phyloP scores from a whole-genome alignment of 37 sponge, comb jelly and placozoan species.

The Cladorhizidae sp. region DNA sequence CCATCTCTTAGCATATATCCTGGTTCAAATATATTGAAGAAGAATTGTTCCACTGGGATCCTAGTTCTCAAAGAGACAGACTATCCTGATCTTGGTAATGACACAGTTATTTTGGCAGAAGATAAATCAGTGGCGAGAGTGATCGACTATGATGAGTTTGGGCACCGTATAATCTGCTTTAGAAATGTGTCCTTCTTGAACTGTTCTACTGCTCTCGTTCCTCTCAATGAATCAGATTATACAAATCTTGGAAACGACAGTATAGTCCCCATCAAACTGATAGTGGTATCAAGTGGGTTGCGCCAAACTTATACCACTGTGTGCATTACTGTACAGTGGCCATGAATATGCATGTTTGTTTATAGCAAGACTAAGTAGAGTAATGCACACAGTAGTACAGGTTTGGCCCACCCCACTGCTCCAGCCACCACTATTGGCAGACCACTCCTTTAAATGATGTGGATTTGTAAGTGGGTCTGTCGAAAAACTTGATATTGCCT shows the following conservation, averaged over 20 bases:
- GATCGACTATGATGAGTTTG: neutral
- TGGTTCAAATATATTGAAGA: neutral
- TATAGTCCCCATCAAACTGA: no score
- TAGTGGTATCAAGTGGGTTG: no score
- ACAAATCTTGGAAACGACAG: neutral
- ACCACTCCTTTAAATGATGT: no score
- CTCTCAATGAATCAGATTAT: constrained; percentile 15
- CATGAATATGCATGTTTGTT: no score
- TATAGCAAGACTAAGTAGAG: no score
- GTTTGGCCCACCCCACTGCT: no score
- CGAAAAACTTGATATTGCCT: no score
- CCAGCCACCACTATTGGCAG: no score
- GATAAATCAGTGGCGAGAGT: neutral
- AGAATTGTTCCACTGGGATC: constrained; percentile 9
- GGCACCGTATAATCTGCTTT: neutral
- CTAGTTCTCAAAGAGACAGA: constrained; percentile 24
- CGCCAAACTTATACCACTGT: no score
- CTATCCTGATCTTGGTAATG: constrained; percentile 2
- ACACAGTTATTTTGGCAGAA: constrained; percentile 9
- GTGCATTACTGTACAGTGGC: no score
- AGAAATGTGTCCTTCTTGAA: constrained; percentile 1
- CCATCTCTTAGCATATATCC: neutral
- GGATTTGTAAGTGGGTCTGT: no score
- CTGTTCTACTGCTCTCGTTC: constrained; percentile 15
- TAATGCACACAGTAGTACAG: no score